Conservation (phyloP, 2,888 invertebrate genomes). For the Criorhina ranunculi region DNA sequence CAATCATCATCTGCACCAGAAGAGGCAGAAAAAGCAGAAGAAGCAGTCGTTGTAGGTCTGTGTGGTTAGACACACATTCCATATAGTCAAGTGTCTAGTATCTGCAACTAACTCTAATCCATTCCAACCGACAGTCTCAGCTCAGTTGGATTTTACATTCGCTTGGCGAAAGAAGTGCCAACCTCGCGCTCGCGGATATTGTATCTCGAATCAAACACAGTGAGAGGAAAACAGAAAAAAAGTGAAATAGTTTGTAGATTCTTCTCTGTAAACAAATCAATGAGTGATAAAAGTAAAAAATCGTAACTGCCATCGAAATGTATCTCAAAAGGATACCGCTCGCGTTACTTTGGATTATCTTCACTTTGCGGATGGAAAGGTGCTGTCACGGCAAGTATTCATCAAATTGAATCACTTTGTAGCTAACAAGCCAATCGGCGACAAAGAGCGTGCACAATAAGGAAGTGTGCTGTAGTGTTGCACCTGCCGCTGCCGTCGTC, state of each 20-base stretch:
- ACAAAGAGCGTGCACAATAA: slow-evolving; percentile 58
- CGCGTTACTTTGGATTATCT: slow-evolving; percentile 60
- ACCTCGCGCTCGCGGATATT: slow-evolving; percentile 66
- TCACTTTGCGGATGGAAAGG: slow-evolving; percentile 53
- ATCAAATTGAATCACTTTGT: slow-evolving; percentile 5
- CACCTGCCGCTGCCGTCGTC: slow-evolving; percentile 44
- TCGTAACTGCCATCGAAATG: slow-evolving; percentile 45
- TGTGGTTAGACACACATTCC: slow-evolving; percentile 69
- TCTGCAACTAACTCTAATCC: slow-evolving; percentile 68
- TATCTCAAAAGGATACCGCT: slow-evolving; percentile 63
- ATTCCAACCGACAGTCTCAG: slow-evolving; percentile 49
- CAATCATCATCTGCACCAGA: slow-evolving; percentile 34
- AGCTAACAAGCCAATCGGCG: slow-evolving; percentile 34
- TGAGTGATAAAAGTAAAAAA: slow-evolving; percentile 49
- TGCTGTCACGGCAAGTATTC: slow-evolving; percentile 68
- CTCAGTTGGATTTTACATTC: slow-evolving; percentile 71
- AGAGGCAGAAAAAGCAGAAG: slow-evolving; percentile 46
- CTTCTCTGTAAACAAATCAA: slow-evolving; percentile 34
- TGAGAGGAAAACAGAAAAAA: slow-evolving; percentile 34
- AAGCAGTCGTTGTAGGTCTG: slow-evolving; percentile 47
- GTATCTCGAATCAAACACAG: slow-evolving; percentile 21
- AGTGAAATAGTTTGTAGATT: slow-evolving; percentile 19
- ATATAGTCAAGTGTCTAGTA: slow-evolving; percentile 53
- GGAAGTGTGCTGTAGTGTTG: slow-evolving; percentile 56
- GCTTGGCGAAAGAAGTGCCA: slow-evolving; percentile 69